Conservation (phyloP, 1,140 invertebrate species). For the Tetragnatha versicolor region DNA sequence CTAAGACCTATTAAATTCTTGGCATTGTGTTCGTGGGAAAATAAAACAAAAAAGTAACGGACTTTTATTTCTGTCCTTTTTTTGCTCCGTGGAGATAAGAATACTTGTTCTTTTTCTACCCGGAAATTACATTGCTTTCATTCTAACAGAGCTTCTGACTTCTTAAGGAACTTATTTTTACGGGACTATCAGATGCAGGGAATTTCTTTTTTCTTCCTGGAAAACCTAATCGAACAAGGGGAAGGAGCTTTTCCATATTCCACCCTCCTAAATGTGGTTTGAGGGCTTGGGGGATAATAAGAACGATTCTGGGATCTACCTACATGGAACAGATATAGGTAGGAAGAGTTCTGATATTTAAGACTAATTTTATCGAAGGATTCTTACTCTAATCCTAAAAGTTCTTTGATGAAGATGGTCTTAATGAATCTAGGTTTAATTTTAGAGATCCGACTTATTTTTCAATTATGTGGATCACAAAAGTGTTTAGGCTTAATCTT, state of each 20-base stretch:
- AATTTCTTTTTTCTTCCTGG: constrained; percentile 2
- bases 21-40: constrained; percentile 20
- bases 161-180: constrained; percentile 18
- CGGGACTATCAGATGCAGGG: constrained; percentile 23
- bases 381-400: no score
- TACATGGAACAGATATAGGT: no score
- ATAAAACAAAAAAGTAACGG: constrained; percentile 9
- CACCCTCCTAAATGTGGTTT: no score
- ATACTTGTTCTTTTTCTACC: constrained; percentile 14
- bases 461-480: no score
- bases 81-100: constrained; percentile 30
- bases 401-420: no score
- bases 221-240: neutral
- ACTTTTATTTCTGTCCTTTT: neutral
- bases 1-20: constrained; percentile 33
- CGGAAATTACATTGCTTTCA: constrained; percentile 48
- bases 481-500: no score
- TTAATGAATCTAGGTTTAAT: no score
- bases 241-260: neutral
- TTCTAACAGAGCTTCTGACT: neutral
- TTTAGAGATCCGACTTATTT: no score
- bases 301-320: no score
- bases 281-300: no score
- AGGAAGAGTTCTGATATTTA: no score
- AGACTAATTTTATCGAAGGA: no score